These are phyloP conservation scores for Nycticryphes semicollaris DNA, from an alignment of 2,113 vertebrate genomes.

Conservation along the genomic window DNA sequence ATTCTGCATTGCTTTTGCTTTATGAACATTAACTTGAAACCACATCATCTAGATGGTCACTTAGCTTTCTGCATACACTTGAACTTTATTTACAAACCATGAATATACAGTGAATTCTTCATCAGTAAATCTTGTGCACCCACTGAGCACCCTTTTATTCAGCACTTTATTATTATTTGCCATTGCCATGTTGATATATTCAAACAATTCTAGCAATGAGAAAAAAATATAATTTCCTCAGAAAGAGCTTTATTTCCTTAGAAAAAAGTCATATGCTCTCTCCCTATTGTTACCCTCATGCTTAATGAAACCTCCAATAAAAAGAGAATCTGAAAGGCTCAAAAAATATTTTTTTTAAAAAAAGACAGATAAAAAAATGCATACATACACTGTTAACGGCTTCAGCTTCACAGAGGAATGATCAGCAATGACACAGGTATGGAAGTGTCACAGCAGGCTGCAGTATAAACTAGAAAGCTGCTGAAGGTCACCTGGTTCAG, in stretches of 20 bases:
- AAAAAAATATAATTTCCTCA: too few relatives aligned
- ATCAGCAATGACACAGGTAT: neutral
- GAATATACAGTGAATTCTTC: neutral
- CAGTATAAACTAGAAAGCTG: neutral
- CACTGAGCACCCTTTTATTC: neutral
- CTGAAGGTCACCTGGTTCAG: neutral
- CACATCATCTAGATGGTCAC: neutral
- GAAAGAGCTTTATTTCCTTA: neutral
- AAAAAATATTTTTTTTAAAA: slow-evolving; percentile 22
- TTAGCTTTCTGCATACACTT: neutral
- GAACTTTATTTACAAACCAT: neutral
- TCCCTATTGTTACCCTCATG: neutral
- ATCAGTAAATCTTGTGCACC: neutral
- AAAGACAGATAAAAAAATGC: neutral
- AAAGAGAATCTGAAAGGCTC: neutral
- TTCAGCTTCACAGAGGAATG: neutral
- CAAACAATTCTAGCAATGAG: neutral
- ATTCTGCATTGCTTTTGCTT: neutral
- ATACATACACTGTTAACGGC: neutral
- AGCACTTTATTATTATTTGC: neutral
- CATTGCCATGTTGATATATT: neutral
- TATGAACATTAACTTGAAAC: neutral
- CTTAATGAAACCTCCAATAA: neutral
- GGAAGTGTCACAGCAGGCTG: neutral
- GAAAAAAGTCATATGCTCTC: neutral